These are phyloP conservation scores for Callithrix jacchus DNA, from an alignment of 2,113 vertebrate genomes.

Conservation along the genomic window DNA sequence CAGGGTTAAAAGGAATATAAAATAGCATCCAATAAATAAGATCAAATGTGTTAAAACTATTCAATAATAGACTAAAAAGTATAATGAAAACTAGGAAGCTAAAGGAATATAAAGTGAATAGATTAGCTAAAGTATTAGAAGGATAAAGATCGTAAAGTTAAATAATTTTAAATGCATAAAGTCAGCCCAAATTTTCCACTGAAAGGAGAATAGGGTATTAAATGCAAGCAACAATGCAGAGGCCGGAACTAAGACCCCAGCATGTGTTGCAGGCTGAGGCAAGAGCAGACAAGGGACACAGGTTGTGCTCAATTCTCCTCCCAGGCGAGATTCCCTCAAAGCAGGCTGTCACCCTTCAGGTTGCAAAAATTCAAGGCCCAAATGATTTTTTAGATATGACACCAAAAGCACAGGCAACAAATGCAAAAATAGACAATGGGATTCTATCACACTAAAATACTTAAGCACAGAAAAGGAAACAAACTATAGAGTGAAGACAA, in stretches of 20 bases:
- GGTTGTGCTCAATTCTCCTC: not conserved
- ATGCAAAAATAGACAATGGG: not conserved
- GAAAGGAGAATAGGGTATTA: not conserved
- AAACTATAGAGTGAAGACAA: not conserved
- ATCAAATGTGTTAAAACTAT: not conserved
- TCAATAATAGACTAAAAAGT: not conserved
- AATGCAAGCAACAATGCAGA: not conserved
- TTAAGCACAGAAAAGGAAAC: not conserved
- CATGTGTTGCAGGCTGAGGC: not conserved
- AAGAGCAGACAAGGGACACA: not conserved
- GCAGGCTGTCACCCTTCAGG: not conserved
- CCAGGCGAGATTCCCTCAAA: not conserved
- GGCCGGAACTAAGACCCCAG: not conserved
- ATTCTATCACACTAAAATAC: not conserved
- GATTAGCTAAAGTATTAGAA: not conserved
- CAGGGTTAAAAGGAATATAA: conserved; percentile 17
- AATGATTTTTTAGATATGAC: not conserved
- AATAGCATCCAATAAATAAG: conserved; percentile 6
- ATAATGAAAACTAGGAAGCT: conserved; percentile 20
- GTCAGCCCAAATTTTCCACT: not conserved
- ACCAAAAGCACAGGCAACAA: not conserved
- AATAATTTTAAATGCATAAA: conserved; percentile 13
- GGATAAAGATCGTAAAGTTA: not conserved
- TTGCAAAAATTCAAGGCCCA: not conserved
- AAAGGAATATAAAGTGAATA: not conserved